These are phyloP conservation scores for Drosophila austrosaltans DNA, from an alignment of 2,888 invertebrate species.

Conservation along the genomic window DNA sequence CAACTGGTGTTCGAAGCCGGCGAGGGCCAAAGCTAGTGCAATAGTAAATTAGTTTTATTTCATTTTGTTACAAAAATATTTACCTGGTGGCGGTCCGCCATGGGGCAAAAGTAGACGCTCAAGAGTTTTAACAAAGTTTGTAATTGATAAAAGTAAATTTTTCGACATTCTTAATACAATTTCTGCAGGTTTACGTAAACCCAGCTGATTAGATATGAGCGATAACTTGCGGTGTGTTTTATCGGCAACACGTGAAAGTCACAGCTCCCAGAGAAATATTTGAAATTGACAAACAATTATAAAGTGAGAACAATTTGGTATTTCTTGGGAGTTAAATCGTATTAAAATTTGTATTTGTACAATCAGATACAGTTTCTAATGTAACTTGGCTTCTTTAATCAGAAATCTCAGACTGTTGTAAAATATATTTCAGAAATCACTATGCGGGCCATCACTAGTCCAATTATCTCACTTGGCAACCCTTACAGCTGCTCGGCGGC, in stretches of 20 bases:
- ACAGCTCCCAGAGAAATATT: not conserved
- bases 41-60: not conserved
- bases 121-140: conserved; percentile 82
- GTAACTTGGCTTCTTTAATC: too few relatives aligned
- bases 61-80: not conserved
- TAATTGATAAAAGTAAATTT: conserved; percentile 78
- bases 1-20: conserved; percentile 51
- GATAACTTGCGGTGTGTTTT: not conserved
- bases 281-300: too few relatives aligned
- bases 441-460: not conserved
- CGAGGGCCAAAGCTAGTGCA: conserved; percentile 53
- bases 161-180: conserved; percentile 70
- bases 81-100: conserved; percentile 85
- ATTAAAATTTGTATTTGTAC: too few relatives aligned
- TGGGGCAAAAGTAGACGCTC: conserved; percentile 80
- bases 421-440: not conserved
- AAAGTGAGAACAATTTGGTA: too few relatives aligned
- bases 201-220: conserved; percentile 8
- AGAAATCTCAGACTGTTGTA: too few relatives aligned
- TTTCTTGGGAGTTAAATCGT: too few relatives aligned
- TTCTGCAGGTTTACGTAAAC: conserved; percentile 44
- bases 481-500: conserved; percentile 24
- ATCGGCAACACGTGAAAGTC: not conserved
- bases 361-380: too few relatives aligned
- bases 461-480: conserved; percentile 14